Conservation (phyloP, 2,888 invertebrate genomes). For the Lutraria lutraria region DNA sequence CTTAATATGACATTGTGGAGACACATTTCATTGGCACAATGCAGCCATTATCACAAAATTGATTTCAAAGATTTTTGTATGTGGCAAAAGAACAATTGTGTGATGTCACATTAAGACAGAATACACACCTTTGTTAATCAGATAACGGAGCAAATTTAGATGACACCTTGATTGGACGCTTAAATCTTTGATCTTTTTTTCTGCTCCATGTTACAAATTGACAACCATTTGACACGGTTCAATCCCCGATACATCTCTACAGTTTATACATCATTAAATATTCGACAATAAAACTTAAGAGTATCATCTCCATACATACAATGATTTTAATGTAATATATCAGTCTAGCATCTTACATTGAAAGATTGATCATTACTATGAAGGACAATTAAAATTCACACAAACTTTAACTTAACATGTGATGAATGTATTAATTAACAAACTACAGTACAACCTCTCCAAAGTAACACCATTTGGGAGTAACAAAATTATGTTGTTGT, state of each 20-base stretch:
- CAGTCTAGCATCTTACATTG: neutral
- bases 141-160: neutral
- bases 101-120: neutral
- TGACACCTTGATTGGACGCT: neutral
- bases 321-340: neutral
- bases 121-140: neutral
- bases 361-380: neutral
- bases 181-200: neutral
- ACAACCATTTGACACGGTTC: neutral
- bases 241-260: neutral
- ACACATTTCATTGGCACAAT: neutral
- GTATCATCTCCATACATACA: neutral
- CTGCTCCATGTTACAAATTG: neutral
- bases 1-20: neutral
- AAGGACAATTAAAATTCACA: too few species aligned
- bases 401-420: too few species aligned
- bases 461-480: too few species aligned
- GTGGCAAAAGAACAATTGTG: neutral
- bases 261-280: slow-evolving; percentile 3
- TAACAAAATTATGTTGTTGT: too few species aligned
- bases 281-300: neutral
- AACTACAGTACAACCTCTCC: too few species aligned
- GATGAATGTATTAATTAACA: too few species aligned
- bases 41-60: neutral
- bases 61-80: neutral